Evolutionary conservation across 2,113 vertebrate genomes (phyloP).

Genomic region (Pterocles gutturalis): DNA sequence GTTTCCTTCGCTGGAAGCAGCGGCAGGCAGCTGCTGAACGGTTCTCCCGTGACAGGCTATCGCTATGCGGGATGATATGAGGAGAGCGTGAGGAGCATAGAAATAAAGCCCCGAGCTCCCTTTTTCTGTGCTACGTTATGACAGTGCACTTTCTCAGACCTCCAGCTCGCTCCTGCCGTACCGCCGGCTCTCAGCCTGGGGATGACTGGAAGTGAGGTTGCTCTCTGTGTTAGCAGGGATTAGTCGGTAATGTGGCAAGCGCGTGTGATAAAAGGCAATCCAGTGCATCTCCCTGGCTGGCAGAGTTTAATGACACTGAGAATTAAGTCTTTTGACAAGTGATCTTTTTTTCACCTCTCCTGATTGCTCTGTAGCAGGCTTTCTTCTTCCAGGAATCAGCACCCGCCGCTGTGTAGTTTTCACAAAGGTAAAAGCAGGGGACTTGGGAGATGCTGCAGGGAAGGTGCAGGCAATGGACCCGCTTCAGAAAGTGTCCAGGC

Average conservation of each 20-base stretch:
- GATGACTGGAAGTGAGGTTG: background rate
- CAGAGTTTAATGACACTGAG: background rate
- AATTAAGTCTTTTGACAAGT: constrained; percentile 31
- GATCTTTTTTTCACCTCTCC: background rate
- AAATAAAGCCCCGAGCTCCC: constrained; percentile 10
- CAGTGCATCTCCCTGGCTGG: background rate
- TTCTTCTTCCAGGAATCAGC: background rate
- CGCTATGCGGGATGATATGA: background rate
- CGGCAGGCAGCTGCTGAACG: background rate
- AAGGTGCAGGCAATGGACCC: background rate
- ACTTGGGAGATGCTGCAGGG: background rate
- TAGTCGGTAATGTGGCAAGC: background rate
- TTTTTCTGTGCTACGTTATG: background rate
- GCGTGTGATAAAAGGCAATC: background rate
- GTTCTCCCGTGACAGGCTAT: background rate
- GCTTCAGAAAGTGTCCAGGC: background rate
- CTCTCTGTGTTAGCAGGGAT: background rate
- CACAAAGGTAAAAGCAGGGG: background rate
- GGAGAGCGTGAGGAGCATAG: background rate
- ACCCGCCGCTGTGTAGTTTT: background rate
- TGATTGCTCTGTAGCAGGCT: background rate
- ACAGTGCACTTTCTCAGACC: background rate
- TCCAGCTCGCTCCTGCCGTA: background rate
- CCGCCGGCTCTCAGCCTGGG: background rate
- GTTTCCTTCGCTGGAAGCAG: background rate